phyloP scores from a whole-genome alignment of 2,113 vertebrate species.

The Tetrax tetrax region DNA sequence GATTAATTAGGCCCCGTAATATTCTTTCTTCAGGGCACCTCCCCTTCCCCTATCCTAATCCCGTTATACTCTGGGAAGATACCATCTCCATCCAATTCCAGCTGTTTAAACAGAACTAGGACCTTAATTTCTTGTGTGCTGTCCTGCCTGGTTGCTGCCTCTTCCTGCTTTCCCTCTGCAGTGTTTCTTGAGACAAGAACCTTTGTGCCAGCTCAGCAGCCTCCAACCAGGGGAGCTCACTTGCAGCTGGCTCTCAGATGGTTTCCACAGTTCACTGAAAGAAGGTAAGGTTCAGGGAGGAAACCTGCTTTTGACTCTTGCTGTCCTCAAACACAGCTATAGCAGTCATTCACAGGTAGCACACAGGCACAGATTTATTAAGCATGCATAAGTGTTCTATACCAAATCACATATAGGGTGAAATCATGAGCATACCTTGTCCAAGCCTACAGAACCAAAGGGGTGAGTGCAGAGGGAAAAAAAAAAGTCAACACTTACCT shows the following conservation, averaged over 20 bases:
- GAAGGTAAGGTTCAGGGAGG: background rate
- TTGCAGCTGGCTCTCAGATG: rapidly evolving
- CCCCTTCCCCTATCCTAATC: background rate
- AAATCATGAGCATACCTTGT: background rate
- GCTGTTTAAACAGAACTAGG: background rate
- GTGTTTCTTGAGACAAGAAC: background rate
- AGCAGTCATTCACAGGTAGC: background rate
- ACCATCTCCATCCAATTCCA: background rate
- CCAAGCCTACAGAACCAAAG: background rate
- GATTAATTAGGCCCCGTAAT: slow-evolving; percentile 17
- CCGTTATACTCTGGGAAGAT: background rate
- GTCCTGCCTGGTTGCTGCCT: background rate
- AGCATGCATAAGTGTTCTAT: rapidly evolving
- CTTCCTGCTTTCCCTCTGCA: background rate
- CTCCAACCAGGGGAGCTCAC: background rate
- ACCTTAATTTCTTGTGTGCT: background rate
- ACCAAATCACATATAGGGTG: background rate
- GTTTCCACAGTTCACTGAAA: background rate
- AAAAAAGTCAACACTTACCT: background rate
- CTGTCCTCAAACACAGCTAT: background rate
- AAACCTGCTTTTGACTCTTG: background rate
- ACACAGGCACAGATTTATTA: background rate
- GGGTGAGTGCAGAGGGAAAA: background rate
- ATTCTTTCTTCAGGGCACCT: background rate
- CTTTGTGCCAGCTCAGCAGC: rapidly evolving